These are phyloP conservation scores for Australoheros scitulus DNA, from an alignment of 2,113 vertebrate genomes.

Conservation along the genomic window DNA sequence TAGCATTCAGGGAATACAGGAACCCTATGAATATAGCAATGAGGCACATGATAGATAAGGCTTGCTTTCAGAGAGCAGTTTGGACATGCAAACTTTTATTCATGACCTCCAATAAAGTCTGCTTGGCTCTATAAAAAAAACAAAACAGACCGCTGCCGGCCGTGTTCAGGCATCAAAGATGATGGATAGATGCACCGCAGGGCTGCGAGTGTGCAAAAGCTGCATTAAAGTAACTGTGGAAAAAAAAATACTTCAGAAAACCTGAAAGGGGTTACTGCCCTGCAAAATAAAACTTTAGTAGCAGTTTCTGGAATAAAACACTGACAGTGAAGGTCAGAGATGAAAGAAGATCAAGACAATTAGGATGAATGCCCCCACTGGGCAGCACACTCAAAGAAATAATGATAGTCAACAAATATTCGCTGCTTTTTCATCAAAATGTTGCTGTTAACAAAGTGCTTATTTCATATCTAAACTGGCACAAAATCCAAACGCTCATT, in stretches of 20 bases:
- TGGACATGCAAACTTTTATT: constrained; percentile 38
- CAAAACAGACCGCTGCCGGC: constrained; percentile 7
- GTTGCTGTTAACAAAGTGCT: not conserved
- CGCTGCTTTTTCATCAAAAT: constrained; percentile 1
- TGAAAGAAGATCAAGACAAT: constrained; percentile 34
- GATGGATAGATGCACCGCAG: constrained; percentile 40
- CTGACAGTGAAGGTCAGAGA: constrained; percentile 38
- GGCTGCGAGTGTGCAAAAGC: constrained; percentile 7
- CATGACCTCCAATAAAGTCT: constrained; percentile 41
- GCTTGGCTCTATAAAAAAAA: constrained; percentile 17
- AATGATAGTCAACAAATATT: constrained; percentile 18
- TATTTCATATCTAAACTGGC: not conserved
- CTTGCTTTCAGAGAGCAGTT: constrained; percentile 29
- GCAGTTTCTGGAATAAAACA: constrained; percentile 32
- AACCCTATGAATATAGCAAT: constrained; percentile 15
- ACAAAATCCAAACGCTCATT: constrained; percentile 6
- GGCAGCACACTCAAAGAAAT: constrained; percentile 4
- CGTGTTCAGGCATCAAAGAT: constrained; percentile 38
- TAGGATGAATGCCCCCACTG: constrained; percentile 2
- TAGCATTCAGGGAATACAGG: constrained; percentile 26
- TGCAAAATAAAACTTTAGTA: constrained; percentile 37
- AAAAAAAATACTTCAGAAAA: not conserved
- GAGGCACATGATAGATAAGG: constrained; percentile 15
- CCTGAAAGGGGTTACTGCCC: constrained; percentile 45
- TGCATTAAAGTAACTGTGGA: constrained; percentile 19